phyloP scores from a whole-genome alignment of 2,113 vertebrate genomes.

The Zosterops pallidus region DNA sequence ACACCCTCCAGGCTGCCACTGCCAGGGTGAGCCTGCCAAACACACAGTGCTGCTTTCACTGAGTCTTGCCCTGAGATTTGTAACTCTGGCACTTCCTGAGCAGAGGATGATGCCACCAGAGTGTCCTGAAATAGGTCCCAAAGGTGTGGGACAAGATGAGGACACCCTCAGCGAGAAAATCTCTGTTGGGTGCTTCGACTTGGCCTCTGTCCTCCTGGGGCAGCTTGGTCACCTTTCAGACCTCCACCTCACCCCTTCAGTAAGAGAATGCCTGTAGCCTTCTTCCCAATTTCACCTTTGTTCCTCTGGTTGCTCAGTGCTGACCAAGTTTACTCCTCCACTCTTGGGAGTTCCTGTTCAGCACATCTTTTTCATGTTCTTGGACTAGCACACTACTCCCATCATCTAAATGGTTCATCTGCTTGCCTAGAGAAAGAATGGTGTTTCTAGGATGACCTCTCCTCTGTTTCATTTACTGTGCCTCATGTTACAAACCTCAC shows the following conservation, averaged over 20 bases:
- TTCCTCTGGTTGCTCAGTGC: neutral
- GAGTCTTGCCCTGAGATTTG: too few relatives aligned
- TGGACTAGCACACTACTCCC: neutral
- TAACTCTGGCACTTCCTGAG: neutral
- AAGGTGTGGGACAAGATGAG: neutral
- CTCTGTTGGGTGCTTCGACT: neutral
- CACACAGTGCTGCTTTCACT: neutral
- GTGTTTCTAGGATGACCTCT: neutral
- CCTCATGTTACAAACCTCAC: neutral
- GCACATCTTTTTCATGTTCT: neutral
- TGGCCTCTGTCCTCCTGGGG: neutral
- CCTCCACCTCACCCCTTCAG: neutral
- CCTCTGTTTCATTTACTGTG: neutral
- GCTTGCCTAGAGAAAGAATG: neutral
- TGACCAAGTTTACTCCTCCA: neutral
- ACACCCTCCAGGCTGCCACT: rapidly evolving
- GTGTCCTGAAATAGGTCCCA: neutral
- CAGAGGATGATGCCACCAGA: neutral
- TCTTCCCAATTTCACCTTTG: neutral
- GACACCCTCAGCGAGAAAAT: neutral
- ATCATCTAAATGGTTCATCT: neutral
- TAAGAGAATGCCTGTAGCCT: neutral
- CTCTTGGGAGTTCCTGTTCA: neutral
- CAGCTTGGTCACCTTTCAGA: neutral
- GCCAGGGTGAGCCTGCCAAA: neutral